Conservation (phyloP, 2,113 vertebrate species). For the Empidonax alnorum region DNA sequence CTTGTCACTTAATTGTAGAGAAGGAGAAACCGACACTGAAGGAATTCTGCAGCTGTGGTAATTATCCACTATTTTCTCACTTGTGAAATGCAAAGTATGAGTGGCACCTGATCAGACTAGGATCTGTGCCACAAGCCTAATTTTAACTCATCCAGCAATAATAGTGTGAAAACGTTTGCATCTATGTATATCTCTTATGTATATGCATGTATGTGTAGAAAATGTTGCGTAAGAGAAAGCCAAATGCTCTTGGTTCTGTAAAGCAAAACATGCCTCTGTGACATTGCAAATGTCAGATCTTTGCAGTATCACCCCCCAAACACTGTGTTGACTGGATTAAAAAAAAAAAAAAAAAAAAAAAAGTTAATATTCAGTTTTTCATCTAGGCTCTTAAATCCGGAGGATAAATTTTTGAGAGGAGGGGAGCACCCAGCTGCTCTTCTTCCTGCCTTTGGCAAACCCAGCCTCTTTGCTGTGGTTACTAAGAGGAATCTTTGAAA, state of each 20-base stretch:
- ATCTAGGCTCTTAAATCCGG: neutral
- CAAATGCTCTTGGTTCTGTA: neutral
- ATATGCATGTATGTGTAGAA: neutral
- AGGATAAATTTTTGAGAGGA: neutral
- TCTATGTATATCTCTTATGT: neutral
- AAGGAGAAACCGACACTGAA: neutral
- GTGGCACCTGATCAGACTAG: neutral
- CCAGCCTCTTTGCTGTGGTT: neutral
- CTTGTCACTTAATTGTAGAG: neutral
- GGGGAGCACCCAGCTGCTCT: neutral
- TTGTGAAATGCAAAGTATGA: neutral
- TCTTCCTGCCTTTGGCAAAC: neutral
- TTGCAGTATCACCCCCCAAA: neutral
- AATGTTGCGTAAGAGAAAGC: neutral
- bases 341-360: neutral
- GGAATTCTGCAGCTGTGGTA: slow-evolving; percentile 5
- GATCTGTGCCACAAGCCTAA: neutral
- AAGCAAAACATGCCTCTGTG: neutral
- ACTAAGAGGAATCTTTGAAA: neutral
- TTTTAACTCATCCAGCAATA: neutral
- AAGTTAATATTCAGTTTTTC: neutral
- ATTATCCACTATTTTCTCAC: neutral
- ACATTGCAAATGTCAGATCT: neutral
- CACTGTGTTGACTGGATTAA: neutral
- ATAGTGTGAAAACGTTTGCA: neutral